Evolutionary conservation across 2,113 vertebrate genomes (phyloP).

Genomic region (Oncorhynchus kisutch): DNA sequence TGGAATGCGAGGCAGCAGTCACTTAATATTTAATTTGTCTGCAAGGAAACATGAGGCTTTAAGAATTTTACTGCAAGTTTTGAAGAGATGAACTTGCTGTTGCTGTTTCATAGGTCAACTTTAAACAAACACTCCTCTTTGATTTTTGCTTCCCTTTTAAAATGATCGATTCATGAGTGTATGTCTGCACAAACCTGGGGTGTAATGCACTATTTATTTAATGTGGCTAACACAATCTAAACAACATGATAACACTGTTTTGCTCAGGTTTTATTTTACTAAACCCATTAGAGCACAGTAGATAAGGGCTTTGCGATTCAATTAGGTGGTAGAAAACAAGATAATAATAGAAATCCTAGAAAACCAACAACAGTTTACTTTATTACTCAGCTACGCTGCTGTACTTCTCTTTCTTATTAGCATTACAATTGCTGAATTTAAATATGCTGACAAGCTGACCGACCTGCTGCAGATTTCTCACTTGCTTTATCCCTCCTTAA

Average conservation of each 20-base stretch:
- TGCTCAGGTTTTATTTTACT: constrained; percentile 18
- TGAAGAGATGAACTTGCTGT: constrained; percentile 40
- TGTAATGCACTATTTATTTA: constrained; percentile 20
- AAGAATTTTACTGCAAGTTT: constrained; percentile 20
- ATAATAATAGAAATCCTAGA: constrained; percentile 38
- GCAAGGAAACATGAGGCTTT: constrained; percentile 36
- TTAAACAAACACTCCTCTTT: constrained; percentile 19
- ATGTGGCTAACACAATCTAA: constrained; percentile 30
- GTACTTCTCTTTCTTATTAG: constrained; percentile 33
- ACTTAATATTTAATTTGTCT: constrained; percentile 54
- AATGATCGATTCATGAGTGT: constrained; percentile 56
- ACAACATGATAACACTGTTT: constrained; percentile 32
- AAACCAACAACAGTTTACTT: constrained; percentile 19
- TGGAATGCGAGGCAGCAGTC: constrained; percentile 36
- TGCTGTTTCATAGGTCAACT: constrained; percentile 33
- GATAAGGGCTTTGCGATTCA: constrained; percentile 34
- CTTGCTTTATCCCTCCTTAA: not conserved
- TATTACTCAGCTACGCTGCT: constrained; percentile 16
- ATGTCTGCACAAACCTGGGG: constrained; percentile 35
- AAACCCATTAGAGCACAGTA: constrained; percentile 24
- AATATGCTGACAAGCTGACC: constrained; percentile 37
- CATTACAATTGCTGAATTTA: constrained; percentile 38
- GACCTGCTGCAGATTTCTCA: not conserved
- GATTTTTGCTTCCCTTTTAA: constrained; percentile 44
- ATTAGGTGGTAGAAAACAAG: constrained; percentile 28